phyloP scores from a whole-genome alignment of 2,113 vertebrate species.

The Misgurnus anguillicaudatus region DNA sequence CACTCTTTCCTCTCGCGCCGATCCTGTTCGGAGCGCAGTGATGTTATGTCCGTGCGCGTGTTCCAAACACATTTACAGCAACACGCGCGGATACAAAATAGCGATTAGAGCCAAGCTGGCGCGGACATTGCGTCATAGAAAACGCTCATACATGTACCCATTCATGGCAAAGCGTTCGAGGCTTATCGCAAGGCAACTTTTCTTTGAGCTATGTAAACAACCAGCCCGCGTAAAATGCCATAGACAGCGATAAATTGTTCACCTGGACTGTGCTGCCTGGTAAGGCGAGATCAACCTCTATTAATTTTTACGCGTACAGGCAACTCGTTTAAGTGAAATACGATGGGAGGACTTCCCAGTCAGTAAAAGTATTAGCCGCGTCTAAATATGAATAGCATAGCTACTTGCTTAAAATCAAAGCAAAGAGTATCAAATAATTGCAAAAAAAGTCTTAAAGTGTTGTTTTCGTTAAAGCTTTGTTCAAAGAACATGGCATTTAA shows the following conservation, averaged over 20 bases:
- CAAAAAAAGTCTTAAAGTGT: neutral
- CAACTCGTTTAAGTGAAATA: neutral
- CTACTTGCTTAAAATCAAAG: no score
- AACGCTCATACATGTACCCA: constrained; percentile 37
- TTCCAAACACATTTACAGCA: constrained; percentile 39
- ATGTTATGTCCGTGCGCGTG: constrained; percentile 33
- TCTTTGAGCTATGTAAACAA: neutral
- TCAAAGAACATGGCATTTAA: neutral
- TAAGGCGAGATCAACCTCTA: neutral
- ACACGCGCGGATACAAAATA: constrained; percentile 28
- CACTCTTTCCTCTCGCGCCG: constrained; percentile 28
- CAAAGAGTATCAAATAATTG: neutral
- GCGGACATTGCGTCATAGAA: constrained; percentile 47
- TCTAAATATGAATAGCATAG: neutral
- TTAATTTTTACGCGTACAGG: neutral
- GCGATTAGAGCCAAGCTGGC: constrained; percentile 8
- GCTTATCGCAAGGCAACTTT: constrained; percentile 8
- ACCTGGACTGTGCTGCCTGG: neutral
- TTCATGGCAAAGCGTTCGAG: constrained; percentile 39
- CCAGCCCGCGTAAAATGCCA: constrained; percentile 16
- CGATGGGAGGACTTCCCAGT: neutral
- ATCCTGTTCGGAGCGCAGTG: constrained; percentile 18
- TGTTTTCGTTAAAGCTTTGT: neutral
- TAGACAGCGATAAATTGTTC: neutral
- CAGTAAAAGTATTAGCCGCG: neutral